A percentile compares a stretch with the other conserved stretches of the same genome.
These are phyloP conservation scores for Malurus splendens DNA, from an alignment of 2,797 vertebrate genomes.

Conservation along the genomic window DNA sequence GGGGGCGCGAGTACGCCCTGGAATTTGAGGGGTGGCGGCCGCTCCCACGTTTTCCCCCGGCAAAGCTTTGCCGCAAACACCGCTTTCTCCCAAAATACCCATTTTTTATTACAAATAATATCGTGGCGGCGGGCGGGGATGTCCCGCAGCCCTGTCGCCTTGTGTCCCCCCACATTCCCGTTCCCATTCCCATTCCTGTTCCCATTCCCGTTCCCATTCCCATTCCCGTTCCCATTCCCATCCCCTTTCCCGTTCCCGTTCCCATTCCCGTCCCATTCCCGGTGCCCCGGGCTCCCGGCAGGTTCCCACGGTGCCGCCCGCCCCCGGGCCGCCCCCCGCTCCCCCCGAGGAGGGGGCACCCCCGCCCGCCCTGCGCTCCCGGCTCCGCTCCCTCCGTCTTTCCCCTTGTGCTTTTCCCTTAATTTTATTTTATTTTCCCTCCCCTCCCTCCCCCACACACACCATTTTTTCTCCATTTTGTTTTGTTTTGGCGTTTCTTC, in stretches of 20 bases:
- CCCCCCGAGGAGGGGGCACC: neutral
- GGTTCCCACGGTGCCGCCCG: neutral
- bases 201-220: neutral
- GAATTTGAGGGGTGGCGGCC: neutral
- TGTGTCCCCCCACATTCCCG: no score
- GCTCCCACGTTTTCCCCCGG: neutral
- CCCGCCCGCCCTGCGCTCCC: neutral
- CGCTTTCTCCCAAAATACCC: neutral
- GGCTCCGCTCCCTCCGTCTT: neutral
- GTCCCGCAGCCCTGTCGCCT: neutral
- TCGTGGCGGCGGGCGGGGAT: no score
- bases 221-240: no score
- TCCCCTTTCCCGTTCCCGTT: neutral
- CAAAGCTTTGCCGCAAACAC: neutral
- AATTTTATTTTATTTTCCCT: neutral
- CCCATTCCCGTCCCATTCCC: neutral
- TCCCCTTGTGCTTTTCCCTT: neutral
- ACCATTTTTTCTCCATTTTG: neutral
- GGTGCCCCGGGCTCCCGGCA: neutral
- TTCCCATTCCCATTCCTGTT: no score
- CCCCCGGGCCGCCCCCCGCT: neutral
- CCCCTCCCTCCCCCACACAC: no score
- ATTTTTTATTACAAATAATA: neutral
- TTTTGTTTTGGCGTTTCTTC: neutral
- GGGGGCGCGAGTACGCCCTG: neutral